phyloP scores from a whole-genome alignment of 2,888 invertebrate species.

The Himalopsyche anomala region DNA sequence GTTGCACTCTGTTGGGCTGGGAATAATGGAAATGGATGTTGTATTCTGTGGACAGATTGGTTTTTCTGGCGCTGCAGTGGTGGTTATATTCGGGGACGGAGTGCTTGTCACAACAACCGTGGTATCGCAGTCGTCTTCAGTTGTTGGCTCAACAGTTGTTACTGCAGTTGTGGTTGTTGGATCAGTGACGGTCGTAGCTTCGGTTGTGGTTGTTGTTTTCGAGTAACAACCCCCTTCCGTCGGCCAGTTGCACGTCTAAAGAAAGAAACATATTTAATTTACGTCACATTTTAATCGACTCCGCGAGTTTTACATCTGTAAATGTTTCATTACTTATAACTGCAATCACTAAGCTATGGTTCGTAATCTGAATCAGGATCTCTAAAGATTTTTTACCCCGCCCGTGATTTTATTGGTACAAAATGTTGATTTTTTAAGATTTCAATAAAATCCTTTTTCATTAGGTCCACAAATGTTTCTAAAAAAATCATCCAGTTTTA shows the following conservation, averaged over 20 bases:
- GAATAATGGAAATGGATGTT: neutral
- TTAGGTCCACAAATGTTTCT: too few relatives aligned
- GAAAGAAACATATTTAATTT: neutral
- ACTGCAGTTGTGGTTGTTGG: neutral
- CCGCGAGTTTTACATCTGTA: too few relatives aligned
- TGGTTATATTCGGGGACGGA: neutral
- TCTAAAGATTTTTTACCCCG: too few relatives aligned
- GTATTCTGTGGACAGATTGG: neutral
- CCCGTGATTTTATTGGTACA: too few relatives aligned
- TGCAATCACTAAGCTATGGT: too few relatives aligned
- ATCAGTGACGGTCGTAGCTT: neutral
- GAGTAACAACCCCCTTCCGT: neutral
- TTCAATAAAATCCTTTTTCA: too few relatives aligned
- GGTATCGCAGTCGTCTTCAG: neutral
- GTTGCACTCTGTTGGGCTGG: constrained; percentile 21
- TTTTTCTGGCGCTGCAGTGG: neutral
- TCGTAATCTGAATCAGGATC: too few relatives aligned
- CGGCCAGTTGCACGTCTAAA: constrained; percentile 46
- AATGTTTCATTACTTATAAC: too few relatives aligned
- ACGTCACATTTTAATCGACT: too few relatives aligned
- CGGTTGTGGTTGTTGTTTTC: constrained; percentile 10
- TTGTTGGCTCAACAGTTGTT: neutral
- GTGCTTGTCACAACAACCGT: neutral
- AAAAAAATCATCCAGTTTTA: too few relatives aligned
- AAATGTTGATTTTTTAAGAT: too few relatives aligned